Base-by-base conservation (phyloP, 2,113 vertebrate species). In the Nycticryphes semicollaris region DNA sequence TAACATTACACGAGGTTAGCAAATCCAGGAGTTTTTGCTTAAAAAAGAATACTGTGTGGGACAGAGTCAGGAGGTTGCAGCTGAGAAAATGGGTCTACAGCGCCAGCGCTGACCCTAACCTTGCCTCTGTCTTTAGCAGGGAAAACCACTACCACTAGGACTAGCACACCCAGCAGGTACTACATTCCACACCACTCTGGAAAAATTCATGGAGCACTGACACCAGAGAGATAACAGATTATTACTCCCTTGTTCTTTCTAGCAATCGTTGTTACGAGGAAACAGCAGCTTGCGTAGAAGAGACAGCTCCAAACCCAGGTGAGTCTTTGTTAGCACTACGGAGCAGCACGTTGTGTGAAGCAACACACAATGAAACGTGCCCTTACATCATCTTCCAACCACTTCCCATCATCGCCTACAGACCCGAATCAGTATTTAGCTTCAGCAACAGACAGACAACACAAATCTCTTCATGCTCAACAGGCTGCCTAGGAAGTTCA, bases 261-360 rank as follows among this genome's bases (percentile, higher is more conserved):
- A 80, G 10, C 21, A 88, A 27, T 66, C n/a, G n/a, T n/a, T n/a
- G n/a, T n/a, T n/a, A n/a, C n/a, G n/a, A n/a, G n/a, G n/a, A n/a
- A n/a, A n/a, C n/a, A n/a, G n/a, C n/a, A n/a, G n/a, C n/a, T n/a
- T n/a, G n/a, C n/a, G n/a, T n/a, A n/a, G n/a, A n/a, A n/a, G 66
- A 88, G 37, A 19, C 25, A 18, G 14, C 13, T 66, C 60, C 59
- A 69, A 88, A 80, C 5, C 39, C 83, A 76, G 21, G 22, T 28
- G 43, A 27, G 24, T n/a, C 50, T 50, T 19, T 3, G 4, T 37
- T 20, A 87, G 51, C 67, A 41, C 45, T 45, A 47, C 0, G 0
- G 16, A 79, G 47, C 56, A 94, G 57, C 10, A 63, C 0, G 0
- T 2, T 28, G 21, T 14, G 54, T 2, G 5, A 1, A 6, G 8